phyloP scores from a whole-genome alignment of 2,888 invertebrate species.

The Perizoma flavofasciatum region DNA sequence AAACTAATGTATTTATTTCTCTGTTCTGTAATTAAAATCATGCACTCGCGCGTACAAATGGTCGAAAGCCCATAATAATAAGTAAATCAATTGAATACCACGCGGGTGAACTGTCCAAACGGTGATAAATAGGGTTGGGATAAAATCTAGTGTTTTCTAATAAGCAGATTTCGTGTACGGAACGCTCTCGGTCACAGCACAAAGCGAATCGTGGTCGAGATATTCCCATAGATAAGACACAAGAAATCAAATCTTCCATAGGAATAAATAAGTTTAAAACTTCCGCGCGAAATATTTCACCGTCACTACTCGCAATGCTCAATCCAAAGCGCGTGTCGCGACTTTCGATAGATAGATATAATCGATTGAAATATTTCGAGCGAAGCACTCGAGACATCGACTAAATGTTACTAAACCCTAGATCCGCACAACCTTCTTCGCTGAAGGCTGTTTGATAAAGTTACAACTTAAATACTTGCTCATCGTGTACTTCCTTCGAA shows the following conservation, averaged over 20 bases:
- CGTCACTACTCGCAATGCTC: slow-evolving; percentile 67
- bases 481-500: slow-evolving; percentile 74
- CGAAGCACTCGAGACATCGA: slow-evolving; percentile 77
- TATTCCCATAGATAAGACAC: slow-evolving; percentile 73
- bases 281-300: slow-evolving; percentile 64
- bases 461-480: slow-evolving; percentile 69
- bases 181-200: slow-evolving; percentile 67
- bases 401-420: slow-evolving; percentile 71
- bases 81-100: slow-evolving; percentile 75
- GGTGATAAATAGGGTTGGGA: slow-evolving; percentile 53
- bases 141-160: slow-evolving; percentile 60
- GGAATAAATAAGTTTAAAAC: slow-evolving; percentile 76
- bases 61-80: slow-evolving; percentile 77
- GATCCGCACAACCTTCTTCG: slow-evolving; percentile 34
- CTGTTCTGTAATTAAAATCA: slow-evolving; percentile 62
- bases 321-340: slow-evolving; percentile 58
- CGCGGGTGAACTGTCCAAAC: slow-evolving; percentile 67
- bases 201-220: slow-evolving; percentile 67
- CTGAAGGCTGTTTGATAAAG: slow-evolving; percentile 72
- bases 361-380: slow-evolving; percentile 63
- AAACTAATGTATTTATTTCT: slow-evolving; percentile 39
- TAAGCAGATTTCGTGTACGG: slow-evolving; percentile 49
- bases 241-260: slow-evolving; percentile 80
- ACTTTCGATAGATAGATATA: slow-evolving; percentile 37
- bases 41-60: slow-evolving; percentile 73